These are phyloP conservation scores for Denticeps clupeoides DNA, from an alignment of 2,797 vertebrate species.

Conservation along the genomic window DNA sequence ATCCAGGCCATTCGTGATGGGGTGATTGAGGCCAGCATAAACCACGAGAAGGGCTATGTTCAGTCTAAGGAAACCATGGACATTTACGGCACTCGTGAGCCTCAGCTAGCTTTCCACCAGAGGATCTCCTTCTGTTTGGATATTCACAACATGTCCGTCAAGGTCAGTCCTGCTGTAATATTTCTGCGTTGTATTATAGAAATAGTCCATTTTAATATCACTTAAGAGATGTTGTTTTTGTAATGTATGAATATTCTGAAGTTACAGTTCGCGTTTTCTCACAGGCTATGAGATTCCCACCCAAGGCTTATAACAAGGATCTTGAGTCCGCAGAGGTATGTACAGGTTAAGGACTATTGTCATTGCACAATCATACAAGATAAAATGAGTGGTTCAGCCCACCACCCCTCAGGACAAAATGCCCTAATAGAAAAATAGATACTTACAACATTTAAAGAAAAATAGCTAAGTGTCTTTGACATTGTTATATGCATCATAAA, in stretches of 20 bases:
- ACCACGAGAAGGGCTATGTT: conserved; percentile 93
- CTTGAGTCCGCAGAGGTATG: conserved; percentile 94
- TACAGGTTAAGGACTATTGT: too few species aligned
- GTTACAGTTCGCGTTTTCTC: too few species aligned
- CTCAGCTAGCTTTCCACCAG: conserved; percentile 94
- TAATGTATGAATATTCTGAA: too few species aligned
- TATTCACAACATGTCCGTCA: conserved; percentile 91
- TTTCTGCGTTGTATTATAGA: background rate
- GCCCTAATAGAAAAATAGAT: too few species aligned
- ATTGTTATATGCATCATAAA: too few species aligned
- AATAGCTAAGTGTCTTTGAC: too few species aligned
- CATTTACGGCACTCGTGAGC: conserved; percentile 91
- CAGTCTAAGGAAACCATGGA: conserved; percentile 96
- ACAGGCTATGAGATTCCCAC: conserved; percentile 94
- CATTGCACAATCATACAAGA: too few species aligned
- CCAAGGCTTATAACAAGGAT: conserved; percentile 98
- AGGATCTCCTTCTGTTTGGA: conserved; percentile 96
- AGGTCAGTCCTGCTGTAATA: background rate
- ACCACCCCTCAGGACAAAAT: too few species aligned
- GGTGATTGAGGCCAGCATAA: conserved; percentile 95
- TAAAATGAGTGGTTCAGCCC: too few species aligned
- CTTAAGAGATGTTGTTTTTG: too few species aligned
- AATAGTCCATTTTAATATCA: too few species aligned
- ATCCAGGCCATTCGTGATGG: conserved; percentile 88
- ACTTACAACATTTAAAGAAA: too few species aligned